Percentiles rank a stretch among this genome's conserved stretches.
Conservation (phyloP, 2,113 vertebrate genomes). For the Mormyrus lacerda region DNA sequence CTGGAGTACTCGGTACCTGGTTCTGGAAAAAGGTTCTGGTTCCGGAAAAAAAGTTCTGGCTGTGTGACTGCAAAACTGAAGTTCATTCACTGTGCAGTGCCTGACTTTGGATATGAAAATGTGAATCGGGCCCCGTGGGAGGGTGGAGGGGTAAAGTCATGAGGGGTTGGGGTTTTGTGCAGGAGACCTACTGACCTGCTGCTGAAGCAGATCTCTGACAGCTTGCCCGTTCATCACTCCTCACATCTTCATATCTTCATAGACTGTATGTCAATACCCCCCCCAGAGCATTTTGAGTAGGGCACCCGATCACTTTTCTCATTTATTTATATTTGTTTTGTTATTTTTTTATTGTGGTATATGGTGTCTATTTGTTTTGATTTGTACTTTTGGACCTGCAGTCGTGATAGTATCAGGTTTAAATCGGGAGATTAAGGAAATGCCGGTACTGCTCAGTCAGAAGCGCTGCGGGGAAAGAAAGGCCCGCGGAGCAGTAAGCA, state of each 20-base stretch:
- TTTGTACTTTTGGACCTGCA: not conserved
- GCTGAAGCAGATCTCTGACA: not conserved
- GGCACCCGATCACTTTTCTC: not conserved
- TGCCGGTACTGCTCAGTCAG: not conserved
- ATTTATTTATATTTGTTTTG: not conserved
- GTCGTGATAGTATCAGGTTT: not conserved
- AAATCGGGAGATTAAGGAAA: not conserved
- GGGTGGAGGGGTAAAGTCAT: not conserved
- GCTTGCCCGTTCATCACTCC: not conserved
- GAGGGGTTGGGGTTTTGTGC: not conserved
- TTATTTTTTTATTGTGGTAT: not conserved
- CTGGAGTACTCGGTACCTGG: not conserved
- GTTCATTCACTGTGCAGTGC: not conserved
- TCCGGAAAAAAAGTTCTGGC: not conserved
- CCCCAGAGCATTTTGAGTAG: not conserved
- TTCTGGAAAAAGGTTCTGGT: not conserved
- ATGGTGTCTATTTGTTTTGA: not conserved
- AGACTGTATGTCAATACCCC: not conserved
- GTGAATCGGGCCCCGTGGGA: not conserved
- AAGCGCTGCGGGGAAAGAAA: not conserved
- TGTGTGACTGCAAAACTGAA: not conserved
- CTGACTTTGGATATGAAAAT: not conserved
- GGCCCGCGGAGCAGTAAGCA: not conserved
- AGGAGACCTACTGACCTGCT: not conserved
- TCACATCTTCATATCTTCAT: not conserved